Percentiles rank a stretch among this genome's conserved stretches.
phyloP scores from a whole-genome alignment of 2,113 vertebrate genomes.

The Cinclus cinclus region DNA sequence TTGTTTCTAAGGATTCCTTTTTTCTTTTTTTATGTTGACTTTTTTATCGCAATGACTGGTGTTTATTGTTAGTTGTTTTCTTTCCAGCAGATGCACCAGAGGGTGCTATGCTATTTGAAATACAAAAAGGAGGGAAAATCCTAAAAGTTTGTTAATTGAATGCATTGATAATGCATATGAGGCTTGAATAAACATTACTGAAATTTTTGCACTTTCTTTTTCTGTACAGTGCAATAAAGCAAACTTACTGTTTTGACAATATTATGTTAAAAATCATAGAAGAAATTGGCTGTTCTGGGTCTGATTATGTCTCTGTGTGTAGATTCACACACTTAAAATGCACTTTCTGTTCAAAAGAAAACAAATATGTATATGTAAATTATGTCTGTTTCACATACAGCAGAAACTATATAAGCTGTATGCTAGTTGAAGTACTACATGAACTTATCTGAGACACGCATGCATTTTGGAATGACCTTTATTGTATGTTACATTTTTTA shows the following conservation, averaged over 20 bases:
- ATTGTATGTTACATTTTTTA: neutral
- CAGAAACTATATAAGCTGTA: neutral
- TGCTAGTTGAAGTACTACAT: neutral
- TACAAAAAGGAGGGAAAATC: constrained; percentile 6
- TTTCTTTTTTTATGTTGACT: neutral
- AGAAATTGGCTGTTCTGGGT: neutral
- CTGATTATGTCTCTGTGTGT: neutral
- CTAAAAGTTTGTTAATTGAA: neutral
- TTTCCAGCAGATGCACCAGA: constrained; percentile 69
- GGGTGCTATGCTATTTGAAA: constrained; percentile 75
- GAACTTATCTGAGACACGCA: neutral
- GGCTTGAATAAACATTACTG: neutral
- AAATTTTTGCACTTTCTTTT: neutral
- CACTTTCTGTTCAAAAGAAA: neutral
- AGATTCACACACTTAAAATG: neutral
- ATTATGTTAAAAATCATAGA: neutral
- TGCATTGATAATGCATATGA: neutral
- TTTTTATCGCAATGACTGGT: neutral
- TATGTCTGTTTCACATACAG: neutral
- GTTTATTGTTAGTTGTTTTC: constrained; percentile 37
- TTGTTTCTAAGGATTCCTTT: neutral
- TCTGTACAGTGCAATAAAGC: neutral
- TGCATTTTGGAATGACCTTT: neutral
- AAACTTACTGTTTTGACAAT: neutral
- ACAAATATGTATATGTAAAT: neutral